Evolutionary conservation across 2,888 invertebrate species (phyloP), one percentile per base, ranked within the genome.

Genomic region (Meandrusa payeni): DNA sequence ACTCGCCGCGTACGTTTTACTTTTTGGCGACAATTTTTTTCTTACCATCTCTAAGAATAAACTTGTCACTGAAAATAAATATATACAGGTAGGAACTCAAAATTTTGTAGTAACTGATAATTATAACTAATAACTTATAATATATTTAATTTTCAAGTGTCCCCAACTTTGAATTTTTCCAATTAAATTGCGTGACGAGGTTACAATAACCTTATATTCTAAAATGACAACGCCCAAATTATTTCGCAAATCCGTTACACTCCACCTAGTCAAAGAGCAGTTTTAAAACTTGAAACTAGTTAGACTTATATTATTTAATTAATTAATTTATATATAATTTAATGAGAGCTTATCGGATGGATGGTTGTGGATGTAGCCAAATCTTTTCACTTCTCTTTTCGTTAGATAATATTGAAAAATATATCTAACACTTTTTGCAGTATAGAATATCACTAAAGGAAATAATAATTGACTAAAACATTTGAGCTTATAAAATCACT

Each of bases 241-340:
- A 38, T 47, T 46, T 37, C 42, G 38, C 39, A n/a, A 43, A 67
- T 64, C 74, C 71, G 62, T 61, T 64, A 55, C 60, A 72, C 72
- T 75, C 68, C 76, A 78, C 78, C 85, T 86, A 85, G 86, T 86
- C 86, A 86, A 65, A 75, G 62, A 67, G 63, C 85, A 82, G 78
- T 80, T 81, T 80, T 79, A 76, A 75, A 64, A 57, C 64, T 70
- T 51, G 50, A 50, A 71, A 73, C 73, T 81, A 81, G 76, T 67
- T 81, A 79, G 70, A 61, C 57, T 60, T 70, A 63, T 64, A 48
- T 52, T 51, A 58, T 69, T 71, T 63, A 73, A 76, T 74, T 51
- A 58, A 69, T 71, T 63, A 73, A 76, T 74, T 72, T 70, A 76
- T 74, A 55, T 71, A 68, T 64, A 64, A 68, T 64, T 69, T 72